Base-by-base conservation (phyloP, 1,140 invertebrate species). In the Centruroides vittatus region DNA sequence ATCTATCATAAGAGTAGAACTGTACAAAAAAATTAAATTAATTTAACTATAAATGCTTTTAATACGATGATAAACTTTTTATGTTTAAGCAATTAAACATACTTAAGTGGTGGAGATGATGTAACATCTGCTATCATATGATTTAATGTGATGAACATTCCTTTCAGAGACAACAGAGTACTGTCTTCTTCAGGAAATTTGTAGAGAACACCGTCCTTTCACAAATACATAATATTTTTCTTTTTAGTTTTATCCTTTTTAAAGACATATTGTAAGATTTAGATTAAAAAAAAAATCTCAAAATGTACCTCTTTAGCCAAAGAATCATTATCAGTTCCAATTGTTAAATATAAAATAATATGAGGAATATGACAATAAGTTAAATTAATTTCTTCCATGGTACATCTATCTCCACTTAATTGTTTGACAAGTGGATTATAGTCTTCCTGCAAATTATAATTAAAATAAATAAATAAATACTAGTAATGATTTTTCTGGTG, bases 61-160 rank as follows among this genome's bases (percentile, higher is more conserved):
- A n/a, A n/a, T n/a, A n/a, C n/a, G n/a, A n/a, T n/a, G n/a, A n/a
- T n/a, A n/a, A n/a, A 69, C 12, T 23, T n/a, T n/a, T 11, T 23
- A 23, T 11, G 5, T 9, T 23, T n/a, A 11, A n/a, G 9, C 3
- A 35, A 55, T 35, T 35, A 55, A 55, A 7, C 35, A 23, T 61
- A 64, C 62, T 55, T 64, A 36, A 61, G 47, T 35, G 59, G 59
- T 23, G 51, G 57, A 35, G 60, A 58, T 0, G 60, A 55, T 47
- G 67, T 67, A 5, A 74, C 65, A 60, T 75, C 74, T 49, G 68
- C 65, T 34, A 75, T 61, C 8, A 70, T 68, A 61, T 73, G 71
- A 61, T 67, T 70, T 6, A 75, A 63, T 13, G 73, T 75, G 46
- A 75, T 67, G 59, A 75, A 75, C 60, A 74, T 65, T 3, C 74